Percentiles rank a stretch among this genome's conserved stretches.
phyloP scores from a whole-genome alignment of 2,113 vertebrate species.

The Menidia beryllina region DNA sequence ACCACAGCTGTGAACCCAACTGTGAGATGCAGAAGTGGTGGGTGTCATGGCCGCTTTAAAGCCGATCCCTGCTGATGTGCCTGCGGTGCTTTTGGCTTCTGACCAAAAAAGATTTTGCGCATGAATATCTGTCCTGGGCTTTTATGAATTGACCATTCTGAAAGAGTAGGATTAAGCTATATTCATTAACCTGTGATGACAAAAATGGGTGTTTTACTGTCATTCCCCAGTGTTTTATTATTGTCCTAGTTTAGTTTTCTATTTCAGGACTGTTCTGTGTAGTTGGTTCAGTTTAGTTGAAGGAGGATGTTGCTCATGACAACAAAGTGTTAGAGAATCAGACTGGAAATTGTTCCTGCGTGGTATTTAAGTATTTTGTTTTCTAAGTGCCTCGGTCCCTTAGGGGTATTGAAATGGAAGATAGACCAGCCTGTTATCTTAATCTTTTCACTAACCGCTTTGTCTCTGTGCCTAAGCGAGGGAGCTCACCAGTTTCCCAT shows the following conservation, averaged over 20 bases:
- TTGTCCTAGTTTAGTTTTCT: background rate
- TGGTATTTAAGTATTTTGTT: slow-evolving; percentile 39
- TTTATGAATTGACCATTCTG: slow-evolving; percentile 2
- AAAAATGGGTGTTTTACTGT: background rate
- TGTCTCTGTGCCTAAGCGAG: slow-evolving; percentile 25
- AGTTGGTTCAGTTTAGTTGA: background rate
- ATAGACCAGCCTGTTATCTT: slow-evolving; percentile 36
- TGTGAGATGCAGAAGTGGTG: slow-evolving; percentile 99
- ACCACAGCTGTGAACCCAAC: slow-evolving; percentile 99
- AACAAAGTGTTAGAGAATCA: slow-evolving; percentile 27
- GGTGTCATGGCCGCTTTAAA: slow-evolving; percentile 65
- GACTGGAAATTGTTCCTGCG: slow-evolving; percentile 44
- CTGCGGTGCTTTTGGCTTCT: slow-evolving; percentile 35
- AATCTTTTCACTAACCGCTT: slow-evolving; percentile 41
- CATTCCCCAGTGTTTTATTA: background rate
- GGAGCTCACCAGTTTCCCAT: slow-evolving; percentile 23
- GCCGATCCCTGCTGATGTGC: slow-evolving; percentile 18
- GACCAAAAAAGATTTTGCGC: slow-evolving; percentile 22
- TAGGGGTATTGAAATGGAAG: slow-evolving; percentile 44
- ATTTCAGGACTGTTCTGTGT: background rate
- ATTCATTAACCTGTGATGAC: slow-evolving; percentile 9
- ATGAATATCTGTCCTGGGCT: slow-evolving; percentile 17
- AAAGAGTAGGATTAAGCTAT: slow-evolving; percentile 10
- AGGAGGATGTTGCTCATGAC: slow-evolving; percentile 1
- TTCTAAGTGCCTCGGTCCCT: slow-evolving; percentile 34